Evolutionary conservation across 2,797 vertebrate genomes (phyloP).

Genomic region (Poeciliopsis gracilis): DNA sequence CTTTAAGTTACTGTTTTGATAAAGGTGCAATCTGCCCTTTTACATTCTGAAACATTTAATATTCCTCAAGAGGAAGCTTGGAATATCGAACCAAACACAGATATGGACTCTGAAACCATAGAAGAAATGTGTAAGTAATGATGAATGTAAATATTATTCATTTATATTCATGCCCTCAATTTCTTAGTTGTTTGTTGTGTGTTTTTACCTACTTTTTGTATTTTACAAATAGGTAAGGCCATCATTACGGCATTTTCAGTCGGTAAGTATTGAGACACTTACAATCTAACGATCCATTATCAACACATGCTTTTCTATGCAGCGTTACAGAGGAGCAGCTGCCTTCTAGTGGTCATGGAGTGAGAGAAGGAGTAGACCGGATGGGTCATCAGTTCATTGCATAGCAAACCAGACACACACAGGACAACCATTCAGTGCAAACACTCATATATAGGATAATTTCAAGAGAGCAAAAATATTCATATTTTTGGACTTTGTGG

Average conservation of each 20-base stretch:
- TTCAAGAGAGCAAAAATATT: too few relatives aligned
- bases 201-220: background rate
- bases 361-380: too few relatives aligned
- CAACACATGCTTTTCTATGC: too few relatives aligned
- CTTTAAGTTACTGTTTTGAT: background rate
- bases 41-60: background rate
- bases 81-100: background rate
- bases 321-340: too few relatives aligned
- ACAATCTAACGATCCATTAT: too few relatives aligned
- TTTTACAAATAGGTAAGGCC: background rate
- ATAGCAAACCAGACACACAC: too few relatives aligned
- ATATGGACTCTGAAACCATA: background rate
- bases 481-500: too few relatives aligned
- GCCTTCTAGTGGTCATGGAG: too few relatives aligned
- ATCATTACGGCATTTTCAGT: background rate
- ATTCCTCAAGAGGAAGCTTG: background rate
- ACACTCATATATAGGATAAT: too few relatives aligned
- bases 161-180: background rate
- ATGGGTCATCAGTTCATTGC: too few relatives aligned
- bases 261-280: background rate
- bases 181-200: background rate
- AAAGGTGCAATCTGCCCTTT: background rate
- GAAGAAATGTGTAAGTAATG: background rate
- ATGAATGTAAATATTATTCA: too few relatives aligned
- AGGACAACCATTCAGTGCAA: too few relatives aligned